Evolutionary conservation across 2,888 invertebrate genomes (phyloP).

Genomic region (Drosophila parthenogenetica): DNA sequence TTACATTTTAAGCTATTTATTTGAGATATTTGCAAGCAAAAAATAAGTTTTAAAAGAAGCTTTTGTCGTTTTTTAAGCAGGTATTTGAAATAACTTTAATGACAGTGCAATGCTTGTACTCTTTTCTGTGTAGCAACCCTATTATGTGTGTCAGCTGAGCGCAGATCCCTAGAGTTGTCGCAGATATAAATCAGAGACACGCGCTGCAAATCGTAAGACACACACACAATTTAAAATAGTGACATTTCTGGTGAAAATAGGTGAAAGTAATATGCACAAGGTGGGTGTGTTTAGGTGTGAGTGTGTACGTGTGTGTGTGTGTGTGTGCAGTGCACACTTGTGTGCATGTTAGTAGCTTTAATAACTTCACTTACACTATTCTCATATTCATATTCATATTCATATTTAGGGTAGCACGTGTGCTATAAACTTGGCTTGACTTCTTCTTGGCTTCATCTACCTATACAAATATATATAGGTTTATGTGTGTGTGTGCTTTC

Average conservation of each 20-base stretch:
- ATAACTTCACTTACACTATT: constrained; percentile 76
- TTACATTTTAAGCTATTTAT: too few relatives aligned
- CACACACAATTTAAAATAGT: constrained; percentile 55
- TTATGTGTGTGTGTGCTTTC: constrained; percentile 15
- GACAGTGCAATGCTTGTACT: too few relatives aligned
- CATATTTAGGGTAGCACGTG: constrained; percentile 53
- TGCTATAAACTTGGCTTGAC: constrained; percentile 42
- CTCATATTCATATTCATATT: constrained; percentile 57
- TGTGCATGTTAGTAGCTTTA: constrained; percentile 62
- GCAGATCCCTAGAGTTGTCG: not conserved
- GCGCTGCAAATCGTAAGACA: constrained; percentile 45
- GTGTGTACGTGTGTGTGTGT: constrained; percentile 8
- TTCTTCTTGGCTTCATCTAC: constrained; percentile 32
- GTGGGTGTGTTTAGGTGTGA: constrained; percentile 25
- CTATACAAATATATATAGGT: not conserved
- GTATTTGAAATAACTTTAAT: too few relatives aligned
- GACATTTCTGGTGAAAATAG: constrained; percentile 55
- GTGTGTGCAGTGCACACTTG: constrained; percentile 33
- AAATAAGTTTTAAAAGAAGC: too few relatives aligned
- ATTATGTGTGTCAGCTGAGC: constrained; percentile 10
- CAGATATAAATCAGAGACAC: constrained; percentile 42
- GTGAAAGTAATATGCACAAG: constrained; percentile 55
- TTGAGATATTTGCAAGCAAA: too few relatives aligned
- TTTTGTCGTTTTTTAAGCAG: too few relatives aligned
- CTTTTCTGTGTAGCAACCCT: not conserved